Conservation (phyloP, 2,888 invertebrate genomes). For the Sarcophaga variegata region DNA sequence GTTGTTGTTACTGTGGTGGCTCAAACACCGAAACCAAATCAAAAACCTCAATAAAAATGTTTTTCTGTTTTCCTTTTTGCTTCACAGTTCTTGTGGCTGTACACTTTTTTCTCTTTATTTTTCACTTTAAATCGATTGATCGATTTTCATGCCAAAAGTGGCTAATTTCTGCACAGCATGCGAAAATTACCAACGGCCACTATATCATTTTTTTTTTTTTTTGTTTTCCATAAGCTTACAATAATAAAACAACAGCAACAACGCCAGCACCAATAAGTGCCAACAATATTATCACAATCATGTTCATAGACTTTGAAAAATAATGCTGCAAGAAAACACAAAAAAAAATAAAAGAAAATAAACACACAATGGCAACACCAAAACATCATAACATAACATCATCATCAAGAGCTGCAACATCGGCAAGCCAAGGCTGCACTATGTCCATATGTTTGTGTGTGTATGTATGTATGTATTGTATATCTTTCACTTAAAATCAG, state of each 20-base stretch:
- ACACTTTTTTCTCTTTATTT: slow-evolving; percentile 1
- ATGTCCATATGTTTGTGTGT: neutral
- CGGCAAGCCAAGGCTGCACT: neutral
- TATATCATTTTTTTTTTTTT: neutral
- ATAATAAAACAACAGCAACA: slow-evolving; percentile 1
- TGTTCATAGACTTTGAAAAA: neutral
- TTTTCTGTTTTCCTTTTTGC: neutral
- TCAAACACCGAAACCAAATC: slow-evolving; percentile 42
- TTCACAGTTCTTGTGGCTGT: neutral
- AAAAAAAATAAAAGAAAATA: neutral
- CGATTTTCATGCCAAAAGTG: slow-evolving; percentile 70
- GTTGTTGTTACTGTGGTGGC: slow-evolving; percentile 28
- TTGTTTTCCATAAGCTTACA: neutral
- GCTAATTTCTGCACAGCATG: slow-evolving; percentile 70
- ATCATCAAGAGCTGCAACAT: slow-evolving; percentile 23
- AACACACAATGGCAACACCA: neutral
- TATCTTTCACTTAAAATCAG: slow-evolving; percentile 66
- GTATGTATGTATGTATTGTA: slow-evolving; percentile 12
- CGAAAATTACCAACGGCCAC: slow-evolving; percentile 67
- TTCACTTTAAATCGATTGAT: slow-evolving; percentile 57
- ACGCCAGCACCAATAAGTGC: neutral
- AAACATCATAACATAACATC: slow-evolving; percentile 30
- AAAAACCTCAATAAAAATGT: slow-evolving; percentile 45
- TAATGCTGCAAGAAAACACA: neutral
- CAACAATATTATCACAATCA: slow-evolving; percentile 43